These are phyloP conservation scores for Cyanistes caeruleus DNA, from an alignment of 2,113 vertebrate genomes.

Conservation along the genomic window DNA sequence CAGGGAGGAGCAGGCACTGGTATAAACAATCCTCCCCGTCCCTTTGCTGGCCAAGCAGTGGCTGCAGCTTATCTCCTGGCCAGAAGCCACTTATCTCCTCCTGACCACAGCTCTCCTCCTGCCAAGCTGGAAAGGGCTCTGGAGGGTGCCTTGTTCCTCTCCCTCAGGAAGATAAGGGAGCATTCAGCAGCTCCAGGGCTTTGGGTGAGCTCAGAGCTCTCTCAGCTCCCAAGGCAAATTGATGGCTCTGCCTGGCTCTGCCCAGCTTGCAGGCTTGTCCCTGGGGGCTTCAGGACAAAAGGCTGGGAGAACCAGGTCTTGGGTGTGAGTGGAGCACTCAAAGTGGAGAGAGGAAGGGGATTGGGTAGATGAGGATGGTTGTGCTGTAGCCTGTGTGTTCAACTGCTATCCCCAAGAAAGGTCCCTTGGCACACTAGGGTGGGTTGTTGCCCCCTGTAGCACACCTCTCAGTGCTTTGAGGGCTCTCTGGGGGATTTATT, in stretches of 20 bases:
- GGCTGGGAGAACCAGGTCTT: background rate
- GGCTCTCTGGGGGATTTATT: background rate
- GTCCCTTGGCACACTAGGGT: fast-evolving
- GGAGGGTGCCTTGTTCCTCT: background rate
- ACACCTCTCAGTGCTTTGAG: background rate
- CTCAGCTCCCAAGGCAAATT: background rate
- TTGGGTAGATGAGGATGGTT: fast-evolving
- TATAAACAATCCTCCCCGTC: conserved; percentile 18
- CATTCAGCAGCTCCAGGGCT: background rate
- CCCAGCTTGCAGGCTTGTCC: background rate
- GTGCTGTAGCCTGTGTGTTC: background rate
- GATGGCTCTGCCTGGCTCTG: background rate
- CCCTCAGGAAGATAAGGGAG: background rate
- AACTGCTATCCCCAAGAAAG: background rate
- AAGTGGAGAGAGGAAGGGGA: background rate
- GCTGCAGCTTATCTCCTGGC: conserved; percentile 44
- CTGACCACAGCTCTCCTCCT: background rate
- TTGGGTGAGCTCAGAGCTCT: background rate
- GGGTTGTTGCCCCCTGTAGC: background rate
- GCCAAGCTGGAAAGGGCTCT: background rate
- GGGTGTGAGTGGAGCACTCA: background rate
- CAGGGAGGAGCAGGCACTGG: background rate
- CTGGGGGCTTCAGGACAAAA: background rate
- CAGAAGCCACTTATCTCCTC: background rate
- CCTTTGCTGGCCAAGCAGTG: background rate